Percentiles rank a stretch among this genome's conserved stretches.
Conservation (phyloP, 2,888 invertebrate species). For the Colletes collaris region DNA sequence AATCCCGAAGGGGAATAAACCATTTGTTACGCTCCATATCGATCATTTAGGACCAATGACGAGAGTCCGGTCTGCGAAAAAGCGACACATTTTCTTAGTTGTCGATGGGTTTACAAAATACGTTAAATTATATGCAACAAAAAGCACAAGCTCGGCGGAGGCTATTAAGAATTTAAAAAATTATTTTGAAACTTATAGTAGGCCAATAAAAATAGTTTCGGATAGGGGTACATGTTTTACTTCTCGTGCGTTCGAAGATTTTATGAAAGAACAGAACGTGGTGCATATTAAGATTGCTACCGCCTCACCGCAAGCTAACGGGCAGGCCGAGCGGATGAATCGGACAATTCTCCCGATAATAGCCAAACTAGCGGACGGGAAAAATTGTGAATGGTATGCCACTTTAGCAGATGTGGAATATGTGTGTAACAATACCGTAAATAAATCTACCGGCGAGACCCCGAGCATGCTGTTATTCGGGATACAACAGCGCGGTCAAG, state of each 20-base stretch:
- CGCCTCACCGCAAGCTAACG: constrained; percentile 30
- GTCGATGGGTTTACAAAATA: constrained; percentile 29
- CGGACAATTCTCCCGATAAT: neutral
- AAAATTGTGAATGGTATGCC: too few species aligned
- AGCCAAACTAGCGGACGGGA: too few species aligned
- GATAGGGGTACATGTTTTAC: constrained; percentile 74
- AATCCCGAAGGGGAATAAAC: constrained; percentile 1
- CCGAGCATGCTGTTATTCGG: too few species aligned
- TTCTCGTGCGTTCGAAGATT: constrained; percentile 66
- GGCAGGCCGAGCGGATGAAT: constrained; percentile 71
- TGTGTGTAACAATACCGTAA: neutral
- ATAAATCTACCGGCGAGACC: too few species aligned
- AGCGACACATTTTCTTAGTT: constrained; percentile 11
- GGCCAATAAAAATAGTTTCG: constrained; percentile 60
- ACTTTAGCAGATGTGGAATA: neutral
- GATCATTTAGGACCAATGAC: constrained; percentile 24
- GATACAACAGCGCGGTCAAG: too few species aligned
- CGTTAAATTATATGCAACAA: constrained; percentile 26
- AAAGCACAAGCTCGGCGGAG: constrained; percentile 35
- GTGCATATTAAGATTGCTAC: constrained; percentile 8
- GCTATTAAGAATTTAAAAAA: constrained; percentile 50
- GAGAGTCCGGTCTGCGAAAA: neutral
- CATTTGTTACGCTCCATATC: constrained; percentile 12
- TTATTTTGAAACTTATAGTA: constrained; percentile 63
- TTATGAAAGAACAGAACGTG: constrained; percentile 37